These are phyloP conservation scores for Mycalesis mineus DNA, from an alignment of 2,888 invertebrate genomes.

Conservation along the genomic window DNA sequence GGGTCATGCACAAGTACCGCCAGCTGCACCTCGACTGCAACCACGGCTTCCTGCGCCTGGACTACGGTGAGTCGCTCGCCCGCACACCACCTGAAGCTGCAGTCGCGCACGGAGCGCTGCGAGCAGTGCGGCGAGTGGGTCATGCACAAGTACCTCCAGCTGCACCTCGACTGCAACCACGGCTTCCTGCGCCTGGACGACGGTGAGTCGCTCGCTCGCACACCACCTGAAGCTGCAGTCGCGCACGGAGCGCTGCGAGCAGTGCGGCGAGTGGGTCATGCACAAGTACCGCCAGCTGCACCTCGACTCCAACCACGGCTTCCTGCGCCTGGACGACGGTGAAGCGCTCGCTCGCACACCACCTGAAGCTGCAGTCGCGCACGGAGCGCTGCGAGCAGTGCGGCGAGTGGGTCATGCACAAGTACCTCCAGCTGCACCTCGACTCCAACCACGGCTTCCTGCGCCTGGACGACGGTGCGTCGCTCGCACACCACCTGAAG, in stretches of 20 bases:
- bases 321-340: slow-evolving; percentile 80
- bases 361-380: neutral
- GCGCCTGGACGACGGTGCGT: slow-evolving; percentile 79
- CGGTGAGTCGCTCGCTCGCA: slow-evolving; percentile 80
- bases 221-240: slow-evolving; percentile 82
- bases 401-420: slow-evolving; percentile 82
- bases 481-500: neutral
- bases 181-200: slow-evolving; percentile 80
- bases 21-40: slow-evolving; percentile 81
- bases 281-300: slow-evolving; percentile 82
- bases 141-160: slow-evolving; percentile 82
- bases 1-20: slow-evolving; percentile 82
- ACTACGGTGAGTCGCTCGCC: slow-evolving; percentile 69
- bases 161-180: slow-evolving; percentile 82
- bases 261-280: slow-evolving; percentile 84
- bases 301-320: slow-evolving; percentile 82
- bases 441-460: slow-evolving; percentile 83
- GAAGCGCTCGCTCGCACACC: slow-evolving; percentile 19
- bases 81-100: slow-evolving; percentile 58
- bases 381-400: neutral
- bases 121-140: slow-evolving; percentile 82
- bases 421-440: slow-evolving; percentile 80
- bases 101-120: slow-evolving; percentile 84
- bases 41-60: slow-evolving; percentile 81
- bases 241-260: slow-evolving; percentile 82